Percentiles rank a stretch among this genome's conserved stretches.
Conservation (phyloP, 2,888 invertebrate genomes). For the Camponotus fellah region DNA sequence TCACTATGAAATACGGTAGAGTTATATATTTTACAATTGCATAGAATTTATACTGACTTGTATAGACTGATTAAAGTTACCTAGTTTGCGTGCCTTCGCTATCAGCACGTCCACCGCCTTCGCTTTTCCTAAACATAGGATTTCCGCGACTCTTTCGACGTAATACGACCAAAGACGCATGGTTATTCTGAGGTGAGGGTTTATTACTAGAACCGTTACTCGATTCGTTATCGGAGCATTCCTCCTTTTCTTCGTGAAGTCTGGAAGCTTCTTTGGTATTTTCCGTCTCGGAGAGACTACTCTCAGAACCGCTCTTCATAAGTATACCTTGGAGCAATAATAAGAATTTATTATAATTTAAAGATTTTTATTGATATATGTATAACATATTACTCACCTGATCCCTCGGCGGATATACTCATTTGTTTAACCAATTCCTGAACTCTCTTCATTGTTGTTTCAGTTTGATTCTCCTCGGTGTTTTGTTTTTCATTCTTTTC, state of each 20-base stretch:
- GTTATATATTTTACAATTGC: background rate
- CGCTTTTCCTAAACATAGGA: constrained; percentile 90
- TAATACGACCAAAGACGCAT: constrained; percentile 87
- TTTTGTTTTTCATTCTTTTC: constrained; percentile 85
- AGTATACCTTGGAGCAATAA: constrained; percentile 85
- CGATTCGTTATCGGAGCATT: constrained; percentile 90
- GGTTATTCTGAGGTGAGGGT: constrained; percentile 81
- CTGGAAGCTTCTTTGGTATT: constrained; percentile 91
- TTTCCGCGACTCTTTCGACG: constrained; percentile 90
- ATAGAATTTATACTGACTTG: background rate
- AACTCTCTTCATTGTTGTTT: constrained; percentile 88
- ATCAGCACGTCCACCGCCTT: constrained; percentile 86
- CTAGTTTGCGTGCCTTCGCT: constrained; percentile 83
- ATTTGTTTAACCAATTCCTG: constrained; percentile 93
- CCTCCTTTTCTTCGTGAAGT: constrained; percentile 91
- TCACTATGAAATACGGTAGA: constrained; percentile 73
- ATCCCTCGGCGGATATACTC: constrained; percentile 90
- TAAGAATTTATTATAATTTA: constrained; percentile 2
- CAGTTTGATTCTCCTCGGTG: constrained; percentile 84
- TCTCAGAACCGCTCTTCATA: constrained; percentile 95
- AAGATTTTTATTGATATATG: background rate
- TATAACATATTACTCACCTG: constrained; percentile 85
- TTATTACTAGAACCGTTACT: constrained; percentile 82
- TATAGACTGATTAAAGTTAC: constrained; percentile 65
- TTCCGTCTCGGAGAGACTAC: constrained; percentile 93